These are phyloP conservation scores for Rutpela maculata DNA, from an alignment of 2,888 invertebrate species.

Conservation along the genomic window DNA sequence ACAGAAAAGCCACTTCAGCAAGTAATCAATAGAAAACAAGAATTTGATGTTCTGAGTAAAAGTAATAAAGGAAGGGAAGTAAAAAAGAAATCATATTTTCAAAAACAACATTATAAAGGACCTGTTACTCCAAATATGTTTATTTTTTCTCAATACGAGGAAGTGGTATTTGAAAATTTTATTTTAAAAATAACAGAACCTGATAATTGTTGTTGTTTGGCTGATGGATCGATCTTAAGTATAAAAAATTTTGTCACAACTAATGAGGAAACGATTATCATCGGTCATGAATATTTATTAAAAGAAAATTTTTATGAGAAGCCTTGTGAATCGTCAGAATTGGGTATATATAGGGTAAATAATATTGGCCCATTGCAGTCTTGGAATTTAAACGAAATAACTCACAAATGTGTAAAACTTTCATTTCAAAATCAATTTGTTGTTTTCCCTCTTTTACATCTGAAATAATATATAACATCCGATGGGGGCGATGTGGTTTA, in stretches of 20 bases:
- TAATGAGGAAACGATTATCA: slow-evolving; percentile 20
- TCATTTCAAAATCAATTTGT: slow-evolving; percentile 4
- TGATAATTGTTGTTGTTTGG: slow-evolving; percentile 36
- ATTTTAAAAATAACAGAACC: slow-evolving; percentile 36
- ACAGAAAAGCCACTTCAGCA: slow-evolving; percentile 18
- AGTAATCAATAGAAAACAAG: slow-evolving; percentile 19
- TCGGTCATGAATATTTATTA: slow-evolving; percentile 34
- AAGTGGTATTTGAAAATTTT: slow-evolving; percentile 31
- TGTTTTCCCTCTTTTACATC: slow-evolving; percentile 19
- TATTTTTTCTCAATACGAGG: slow-evolving; percentile 22
- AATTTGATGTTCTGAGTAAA: neutral
- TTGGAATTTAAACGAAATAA: neutral
- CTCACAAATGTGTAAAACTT: slow-evolving; percentile 18
- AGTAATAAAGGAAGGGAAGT: neutral
- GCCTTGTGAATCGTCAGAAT: slow-evolving; percentile 39
- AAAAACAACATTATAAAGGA: slow-evolving; percentile 20
- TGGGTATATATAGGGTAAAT: slow-evolving; percentile 25
- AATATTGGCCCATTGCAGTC: neutral
- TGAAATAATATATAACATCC: neutral
- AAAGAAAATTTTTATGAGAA: slow-evolving; percentile 34
- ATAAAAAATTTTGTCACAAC: slow-evolving; percentile 36
- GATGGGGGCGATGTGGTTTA: no score
- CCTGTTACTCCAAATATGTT: neutral
- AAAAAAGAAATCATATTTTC: neutral
- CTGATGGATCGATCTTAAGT: slow-evolving; percentile 35